A percentile compares a stretch with the other conserved stretches of the same genome.
Conservation (phyloP, 2,113 vertebrate genomes). For the Scortum barcoo region DNA sequence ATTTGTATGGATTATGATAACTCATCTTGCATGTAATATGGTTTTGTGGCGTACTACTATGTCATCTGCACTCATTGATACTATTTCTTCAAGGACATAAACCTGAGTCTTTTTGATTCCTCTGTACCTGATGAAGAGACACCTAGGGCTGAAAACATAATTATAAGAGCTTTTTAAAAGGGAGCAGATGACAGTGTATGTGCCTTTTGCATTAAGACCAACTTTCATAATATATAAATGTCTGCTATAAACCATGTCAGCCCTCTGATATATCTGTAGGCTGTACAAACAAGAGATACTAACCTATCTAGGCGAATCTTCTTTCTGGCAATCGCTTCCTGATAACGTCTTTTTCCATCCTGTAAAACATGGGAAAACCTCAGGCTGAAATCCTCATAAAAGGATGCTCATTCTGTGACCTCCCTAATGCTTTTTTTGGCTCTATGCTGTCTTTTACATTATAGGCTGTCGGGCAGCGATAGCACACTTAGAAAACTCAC, state of each 20-base stretch:
- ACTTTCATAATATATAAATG: not conserved
- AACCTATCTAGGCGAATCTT: constrained; percentile 95
- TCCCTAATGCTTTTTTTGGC: not conserved
- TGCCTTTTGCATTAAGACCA: not conserved
- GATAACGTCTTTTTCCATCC: constrained; percentile 94
- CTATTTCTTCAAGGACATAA: not conserved
- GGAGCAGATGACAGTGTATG: not conserved
- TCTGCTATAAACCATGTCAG: not conserved
- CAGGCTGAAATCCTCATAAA: not conserved
- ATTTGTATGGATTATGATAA: not conserved
- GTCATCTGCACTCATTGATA: not conserved
- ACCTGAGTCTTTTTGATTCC: not conserved
- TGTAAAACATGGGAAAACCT: constrained; percentile 59
- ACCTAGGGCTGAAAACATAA: not conserved
- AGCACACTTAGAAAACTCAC: constrained; percentile 77
- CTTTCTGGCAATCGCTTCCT: constrained; percentile 93
- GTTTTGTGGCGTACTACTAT: not conserved
- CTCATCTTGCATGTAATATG: not conserved
- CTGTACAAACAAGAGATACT: not conserved
- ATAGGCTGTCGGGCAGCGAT: not conserved
- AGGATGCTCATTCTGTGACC: not conserved
- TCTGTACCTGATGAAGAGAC: not conserved
- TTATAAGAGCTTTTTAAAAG: not conserved
- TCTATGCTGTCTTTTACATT: not conserved
- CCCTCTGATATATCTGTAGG: not conserved